These are phyloP conservation scores for Recurvirostra avosetta DNA, from an alignment of 2,113 vertebrate species.

Conservation along the genomic window DNA sequence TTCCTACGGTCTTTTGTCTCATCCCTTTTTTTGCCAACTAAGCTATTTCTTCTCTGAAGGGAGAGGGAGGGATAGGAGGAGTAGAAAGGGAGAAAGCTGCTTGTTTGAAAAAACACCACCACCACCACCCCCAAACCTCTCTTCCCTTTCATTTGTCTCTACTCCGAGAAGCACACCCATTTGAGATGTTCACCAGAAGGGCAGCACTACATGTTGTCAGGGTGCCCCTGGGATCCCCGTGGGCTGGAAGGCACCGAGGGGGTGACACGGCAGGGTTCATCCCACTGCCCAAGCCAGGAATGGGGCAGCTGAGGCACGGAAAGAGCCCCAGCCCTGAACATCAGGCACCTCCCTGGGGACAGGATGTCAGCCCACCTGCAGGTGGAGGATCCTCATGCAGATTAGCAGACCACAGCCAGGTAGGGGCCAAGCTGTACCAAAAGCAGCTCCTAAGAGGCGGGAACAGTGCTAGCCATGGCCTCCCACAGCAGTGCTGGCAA, in stretches of 20 bases:
- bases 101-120: background rate
- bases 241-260: fast-evolving
- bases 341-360: fast-evolving
- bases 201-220: fast-evolving
- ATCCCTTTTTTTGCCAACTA: background rate
- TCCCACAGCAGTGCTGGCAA: background rate
- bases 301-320: fast-evolving
- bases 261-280: background rate
- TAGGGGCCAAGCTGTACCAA: background rate
- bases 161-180: fast-evolving
- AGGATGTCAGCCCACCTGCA: background rate
- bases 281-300: background rate
- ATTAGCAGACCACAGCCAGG: background rate
- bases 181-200: fast-evolving
- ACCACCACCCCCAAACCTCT: background rate
- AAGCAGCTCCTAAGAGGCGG: background rate
- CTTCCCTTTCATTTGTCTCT: background rate
- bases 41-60: background rate
- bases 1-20: background rate
- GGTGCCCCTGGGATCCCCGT: background rate
- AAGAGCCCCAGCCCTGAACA: background rate
- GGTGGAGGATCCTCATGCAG: fast-evolving
- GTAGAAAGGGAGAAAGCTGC: background rate
- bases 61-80: background rate
- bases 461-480: background rate